These are phyloP conservation scores for Hecatera dysodea DNA, from an alignment of 2,888 invertebrate species.

Conservation along the genomic window DNA sequence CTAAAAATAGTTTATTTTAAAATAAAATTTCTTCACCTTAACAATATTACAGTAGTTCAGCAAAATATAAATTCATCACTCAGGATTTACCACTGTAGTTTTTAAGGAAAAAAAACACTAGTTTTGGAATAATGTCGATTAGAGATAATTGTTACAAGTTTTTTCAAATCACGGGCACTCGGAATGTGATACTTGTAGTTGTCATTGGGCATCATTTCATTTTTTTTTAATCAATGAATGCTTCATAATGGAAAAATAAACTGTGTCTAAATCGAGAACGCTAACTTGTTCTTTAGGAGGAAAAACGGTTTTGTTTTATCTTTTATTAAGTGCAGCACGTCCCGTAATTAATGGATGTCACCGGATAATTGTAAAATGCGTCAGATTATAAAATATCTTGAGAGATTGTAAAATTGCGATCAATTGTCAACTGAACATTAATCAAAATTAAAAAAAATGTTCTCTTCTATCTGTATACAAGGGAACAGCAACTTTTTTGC, in stretches of 20 bases:
- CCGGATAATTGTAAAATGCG: too few relatives aligned
- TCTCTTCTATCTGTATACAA: too few relatives aligned
- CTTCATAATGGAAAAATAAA: background rate
- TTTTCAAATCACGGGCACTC: constrained; percentile 20
- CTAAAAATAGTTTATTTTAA: constrained; percentile 52
- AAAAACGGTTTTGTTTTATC: background rate
- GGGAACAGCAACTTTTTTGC: too few relatives aligned
- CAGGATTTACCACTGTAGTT: constrained; percentile 20
- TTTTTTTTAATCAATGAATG: background rate
- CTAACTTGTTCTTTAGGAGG: background rate
- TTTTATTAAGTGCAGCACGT: too few relatives aligned
- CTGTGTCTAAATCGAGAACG: too few relatives aligned
- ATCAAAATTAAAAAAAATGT: too few relatives aligned
- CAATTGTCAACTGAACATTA: too few relatives aligned
- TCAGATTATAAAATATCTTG: too few relatives aligned
- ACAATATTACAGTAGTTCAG: constrained; percentile 11
- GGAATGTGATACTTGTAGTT: background rate
- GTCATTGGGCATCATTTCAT: background rate
- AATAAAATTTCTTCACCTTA: constrained; percentile 14
- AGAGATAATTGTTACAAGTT: background rate
- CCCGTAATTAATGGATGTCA: too few relatives aligned
- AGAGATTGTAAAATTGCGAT: too few relatives aligned
- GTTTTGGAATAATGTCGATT: constrained; percentile 23
- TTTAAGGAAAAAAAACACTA: constrained; percentile 10
- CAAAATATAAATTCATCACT: constrained; percentile 32